Conservation (phyloP, 2,113 vertebrate species). For the Telmatochromis brachygnathus region DNA sequence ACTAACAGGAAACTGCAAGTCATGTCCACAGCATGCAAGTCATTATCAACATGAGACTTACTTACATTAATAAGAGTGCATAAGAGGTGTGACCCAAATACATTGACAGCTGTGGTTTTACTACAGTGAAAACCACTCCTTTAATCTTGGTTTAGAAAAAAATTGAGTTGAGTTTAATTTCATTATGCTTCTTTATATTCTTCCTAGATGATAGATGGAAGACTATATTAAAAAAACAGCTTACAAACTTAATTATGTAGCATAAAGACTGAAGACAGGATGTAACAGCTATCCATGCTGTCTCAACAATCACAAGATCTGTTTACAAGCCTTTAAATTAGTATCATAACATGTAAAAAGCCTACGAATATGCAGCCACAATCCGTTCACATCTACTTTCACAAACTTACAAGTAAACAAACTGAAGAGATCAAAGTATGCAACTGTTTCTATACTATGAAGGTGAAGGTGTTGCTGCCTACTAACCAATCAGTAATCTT, state of each 20-base stretch:
- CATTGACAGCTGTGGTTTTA: background rate
- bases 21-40: background rate
- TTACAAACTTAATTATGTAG: background rate
- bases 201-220: background rate
- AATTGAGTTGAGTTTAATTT: background rate
- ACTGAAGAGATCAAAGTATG: background rate
- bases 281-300: background rate
- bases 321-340: background rate
- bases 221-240: background rate
- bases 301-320: background rate
- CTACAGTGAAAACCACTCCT: background rate
- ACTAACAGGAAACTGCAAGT: background rate
- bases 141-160: background rate
- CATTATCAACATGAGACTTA: background rate
- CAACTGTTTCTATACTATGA: background rate
- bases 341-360: background rate
- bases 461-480: background rate
- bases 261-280: background rate
- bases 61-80: background rate
- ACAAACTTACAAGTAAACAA: background rate
- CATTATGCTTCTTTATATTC: background rate
- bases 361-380: background rate
- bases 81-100: background rate
- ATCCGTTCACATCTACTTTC: background rate
- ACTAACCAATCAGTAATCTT: background rate